Base-by-base conservation (phyloP, 2,888 invertebrate genomes). In the Galeopsomyia nigrocyanea region DNA sequence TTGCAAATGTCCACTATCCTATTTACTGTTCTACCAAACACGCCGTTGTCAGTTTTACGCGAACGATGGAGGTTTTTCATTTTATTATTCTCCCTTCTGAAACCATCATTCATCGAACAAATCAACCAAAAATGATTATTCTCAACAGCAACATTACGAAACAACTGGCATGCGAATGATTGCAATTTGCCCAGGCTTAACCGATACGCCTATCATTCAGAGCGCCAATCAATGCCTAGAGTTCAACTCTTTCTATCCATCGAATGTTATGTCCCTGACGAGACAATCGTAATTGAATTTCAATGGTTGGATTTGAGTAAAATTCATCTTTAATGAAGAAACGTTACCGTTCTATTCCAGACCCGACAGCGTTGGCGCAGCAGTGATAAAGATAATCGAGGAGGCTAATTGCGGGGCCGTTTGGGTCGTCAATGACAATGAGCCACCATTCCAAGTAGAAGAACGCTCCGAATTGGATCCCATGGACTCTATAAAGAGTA, bases 11-110 rank as follows among this genome's bases (percentile, higher is more conserved):
- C 6, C 2, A 14, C 31, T 79, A 88, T 21, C 91, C 91, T 0
- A 83, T 89, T 17, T 91, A 91, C 80, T 88, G 89, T 21, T 89
- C 90, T 0, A 90, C 91, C 0, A 91, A 91, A 81, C 83, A 84
- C 75, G 86, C 83, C 0, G 83, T 87, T 17, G 78, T 87, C 49
- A 84, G 83, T 53, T 80, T 85, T 62, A 84, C 81, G 66, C 80
- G 83, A 65, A 82, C 83, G 5, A 80, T 81, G 71, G 81, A 82
- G 3, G 84, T 85, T 69, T 85, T 69, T 79, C 26, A 26, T 26
- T 26, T 26, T 26, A 79, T 77, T 9, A 19, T 5, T n/a, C 2
- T 47, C 10, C 31, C 13, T 58, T 14, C 58, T 31, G 22, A 22
- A 7, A 26, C 5, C 3, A 61, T 17, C 6, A 31, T 39, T 39